These are phyloP conservation scores for Halictus quadricinctus DNA, from an alignment of 2,888 invertebrate species.

Conservation along the genomic window DNA sequence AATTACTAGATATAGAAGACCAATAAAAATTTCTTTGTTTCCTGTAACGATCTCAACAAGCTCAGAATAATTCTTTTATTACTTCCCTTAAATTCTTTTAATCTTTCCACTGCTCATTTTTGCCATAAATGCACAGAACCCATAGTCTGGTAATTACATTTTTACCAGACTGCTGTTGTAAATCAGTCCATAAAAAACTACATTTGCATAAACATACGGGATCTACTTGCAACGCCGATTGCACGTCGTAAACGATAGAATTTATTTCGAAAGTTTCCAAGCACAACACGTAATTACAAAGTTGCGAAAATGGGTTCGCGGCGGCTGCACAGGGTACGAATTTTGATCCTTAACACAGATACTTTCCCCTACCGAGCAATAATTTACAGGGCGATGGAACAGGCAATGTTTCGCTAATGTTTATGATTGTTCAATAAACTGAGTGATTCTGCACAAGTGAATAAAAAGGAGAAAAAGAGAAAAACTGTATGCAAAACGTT, in stretches of 20 bases:
- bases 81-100: background rate
- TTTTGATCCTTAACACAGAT: background rate
- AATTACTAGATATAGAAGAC: background rate
- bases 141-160: background rate
- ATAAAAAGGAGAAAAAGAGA: background rate
- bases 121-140: background rate
- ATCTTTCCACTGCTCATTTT: background rate
- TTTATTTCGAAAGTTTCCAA: background rate
- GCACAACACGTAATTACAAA: slow-evolving; percentile 2
- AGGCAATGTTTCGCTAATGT: background rate
- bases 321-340: background rate
- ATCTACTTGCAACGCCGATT: slow-evolving; percentile 5
- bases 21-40: background rate
- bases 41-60: background rate
- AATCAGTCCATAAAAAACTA: background rate
- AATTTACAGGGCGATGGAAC: background rate
- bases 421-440: background rate
- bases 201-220: background rate
- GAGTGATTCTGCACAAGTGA: background rate
- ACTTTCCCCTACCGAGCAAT: background rate
- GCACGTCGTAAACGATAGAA: background rate
- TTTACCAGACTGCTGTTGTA: background rate
- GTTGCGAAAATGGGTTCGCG: slow-evolving; percentile 3
- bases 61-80: background rate
- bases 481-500: background rate